phyloP scores from a whole-genome alignment of 1,140 invertebrate species.

The Dendroctonus valens region DNA sequence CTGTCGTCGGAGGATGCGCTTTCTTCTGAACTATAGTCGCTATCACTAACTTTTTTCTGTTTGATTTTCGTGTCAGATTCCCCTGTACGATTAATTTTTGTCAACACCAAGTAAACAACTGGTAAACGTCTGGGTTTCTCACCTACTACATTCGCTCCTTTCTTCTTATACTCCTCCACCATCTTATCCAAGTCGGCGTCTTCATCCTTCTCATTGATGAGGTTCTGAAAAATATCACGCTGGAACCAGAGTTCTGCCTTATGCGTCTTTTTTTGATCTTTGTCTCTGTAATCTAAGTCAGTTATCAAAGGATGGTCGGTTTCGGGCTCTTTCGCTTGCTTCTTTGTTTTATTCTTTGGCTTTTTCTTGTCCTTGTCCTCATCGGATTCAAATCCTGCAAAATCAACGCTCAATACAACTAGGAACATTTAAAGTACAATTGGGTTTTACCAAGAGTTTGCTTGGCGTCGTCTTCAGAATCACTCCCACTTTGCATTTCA shows the following conservation, averaged over 20 bases:
- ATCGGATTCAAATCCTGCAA: slow-evolving; percentile 56
- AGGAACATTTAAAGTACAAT: slow-evolving; percentile 2
- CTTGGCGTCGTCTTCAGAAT: slow-evolving; percentile 56
- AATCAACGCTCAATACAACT: slow-evolving; percentile 23
- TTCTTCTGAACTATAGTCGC: slow-evolving; percentile 43
- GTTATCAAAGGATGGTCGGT: slow-evolving; percentile 77
- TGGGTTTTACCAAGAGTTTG: slow-evolving; percentile 58
- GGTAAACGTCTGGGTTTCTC: slow-evolving; percentile 3
- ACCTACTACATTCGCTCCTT: slow-evolving; percentile 56
- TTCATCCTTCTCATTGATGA: slow-evolving; percentile 82
- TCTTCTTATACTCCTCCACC: slow-evolving; percentile 68
- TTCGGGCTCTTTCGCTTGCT: slow-evolving; percentile 48
- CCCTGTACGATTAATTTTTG: slow-evolving; percentile 7
- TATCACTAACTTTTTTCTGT: slow-evolving; percentile 39
- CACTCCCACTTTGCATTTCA: slow-evolving; percentile 60
- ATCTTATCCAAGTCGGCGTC: slow-evolving; percentile 83
- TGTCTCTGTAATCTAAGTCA: slow-evolving; percentile 75
- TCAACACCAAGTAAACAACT: not conserved
- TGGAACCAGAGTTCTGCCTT: slow-evolving; percentile 89
- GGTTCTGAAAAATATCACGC: slow-evolving; percentile 82
- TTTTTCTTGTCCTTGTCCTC: slow-evolving; percentile 51
- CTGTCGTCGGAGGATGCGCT: slow-evolving; percentile 42
- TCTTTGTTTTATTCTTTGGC: slow-evolving; percentile 33
- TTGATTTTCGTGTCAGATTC: slow-evolving; percentile 34
- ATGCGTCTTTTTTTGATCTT: slow-evolving; percentile 66